Base-by-base conservation (phyloP, 2,113 vertebrate species). In the Aptenodytes forsteri region DNA sequence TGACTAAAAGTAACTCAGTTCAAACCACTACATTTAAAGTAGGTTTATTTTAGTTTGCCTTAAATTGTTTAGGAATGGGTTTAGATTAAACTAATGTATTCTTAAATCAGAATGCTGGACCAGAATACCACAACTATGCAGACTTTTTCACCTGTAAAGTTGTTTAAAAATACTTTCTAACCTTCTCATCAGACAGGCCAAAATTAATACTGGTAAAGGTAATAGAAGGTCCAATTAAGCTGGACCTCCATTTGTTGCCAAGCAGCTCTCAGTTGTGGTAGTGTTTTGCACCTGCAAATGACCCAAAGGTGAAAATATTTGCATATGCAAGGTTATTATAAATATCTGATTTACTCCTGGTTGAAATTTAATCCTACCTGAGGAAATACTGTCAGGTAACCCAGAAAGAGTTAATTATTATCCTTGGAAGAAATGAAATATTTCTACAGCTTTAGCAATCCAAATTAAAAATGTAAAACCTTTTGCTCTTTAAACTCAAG, bases 391-490 rank as follows among this genome's bases (percentile, higher is more conserved):
- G 26, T 32, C 20, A 82, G 22, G 30, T 90, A 95, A 83, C 15
- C 47, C 72, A 83, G 46, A 87, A 96, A 78, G 20, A 82, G 62
- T 92, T 92, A 86, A 62, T 36, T 75, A 70, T 66, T 52, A 59
- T 30, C 26, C 69, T 75, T 91, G 44, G 81, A 93, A 94, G 55
- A 95, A 89, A 95, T 82, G 0, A 89, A 87, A 23, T 79, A 76
- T 85, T 91, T 85, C 52, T 44, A 81, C 64, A 87, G 67, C 75
- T 91, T 89, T 66, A 91, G 32, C 46, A 84, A 77, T 42, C 55
- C 59, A 92, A 89, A 94, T 94, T 50, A 87, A 77, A 93, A 92
- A 88, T 81, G 59, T 55, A 87, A 94, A 95, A 87, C 18, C 44
- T 95, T 89, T 94, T 87, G 52, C 89, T 89, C 22, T 38, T 87